Percentiles rank a stretch among this genome's conserved stretches.
Conservation (phyloP, 2,797 vertebrate genomes). For the Coreius guichenoti region DNA sequence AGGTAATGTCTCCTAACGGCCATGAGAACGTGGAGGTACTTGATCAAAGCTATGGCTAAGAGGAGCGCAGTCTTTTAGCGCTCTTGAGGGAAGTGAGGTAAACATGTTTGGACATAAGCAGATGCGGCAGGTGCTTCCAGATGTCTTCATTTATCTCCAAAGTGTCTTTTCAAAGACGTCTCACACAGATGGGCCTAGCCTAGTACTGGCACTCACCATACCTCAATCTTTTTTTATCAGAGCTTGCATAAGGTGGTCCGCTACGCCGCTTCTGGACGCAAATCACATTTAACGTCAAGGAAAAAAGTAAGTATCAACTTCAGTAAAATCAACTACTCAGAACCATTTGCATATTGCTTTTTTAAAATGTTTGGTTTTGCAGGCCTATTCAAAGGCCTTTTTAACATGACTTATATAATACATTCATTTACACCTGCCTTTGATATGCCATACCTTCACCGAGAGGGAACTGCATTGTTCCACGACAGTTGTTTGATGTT, state of each 20-base stretch:
- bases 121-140: constrained; percentile 79
- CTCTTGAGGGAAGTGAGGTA: constrained; percentile 71
- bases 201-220: constrained; percentile 62
- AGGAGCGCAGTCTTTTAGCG: constrained; percentile 70
- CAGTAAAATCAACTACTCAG: not conserved
- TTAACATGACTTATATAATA: constrained; percentile 57
- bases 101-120: constrained; percentile 77
- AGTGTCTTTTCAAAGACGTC: constrained; percentile 71
- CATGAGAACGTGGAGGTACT: constrained; percentile 22
- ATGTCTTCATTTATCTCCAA: constrained; percentile 77
- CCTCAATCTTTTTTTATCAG: constrained; percentile 39
- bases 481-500: constrained; percentile 62
- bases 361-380: not conserved
- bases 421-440: constrained; percentile 64
- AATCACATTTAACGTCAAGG: constrained; percentile 43
- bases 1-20: constrained; percentile 48
- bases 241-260: not conserved
- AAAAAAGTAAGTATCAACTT: constrained; percentile 26
- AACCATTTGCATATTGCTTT: not conserved
- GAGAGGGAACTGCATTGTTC: constrained; percentile 43
- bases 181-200: constrained; percentile 74
- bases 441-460: constrained; percentile 56
- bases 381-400: constrained; percentile 23
- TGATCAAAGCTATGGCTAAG: constrained; percentile 76
- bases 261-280: not conserved